Conservation (phyloP, 2,888 invertebrate species). For the Thereva nobilitata region DNA sequence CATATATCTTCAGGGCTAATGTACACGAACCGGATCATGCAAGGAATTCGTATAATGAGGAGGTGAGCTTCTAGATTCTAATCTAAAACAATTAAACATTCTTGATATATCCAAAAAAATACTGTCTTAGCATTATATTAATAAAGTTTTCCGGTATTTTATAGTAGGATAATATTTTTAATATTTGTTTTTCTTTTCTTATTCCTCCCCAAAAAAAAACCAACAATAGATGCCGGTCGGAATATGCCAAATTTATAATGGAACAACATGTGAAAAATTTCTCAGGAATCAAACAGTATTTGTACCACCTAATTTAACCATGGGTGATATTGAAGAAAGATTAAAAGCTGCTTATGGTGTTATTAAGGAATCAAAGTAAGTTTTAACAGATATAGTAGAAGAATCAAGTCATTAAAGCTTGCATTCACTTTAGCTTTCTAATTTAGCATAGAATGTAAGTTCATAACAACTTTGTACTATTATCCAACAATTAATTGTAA, state of each 20-base stretch:
- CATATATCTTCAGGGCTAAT: constrained; percentile 5
- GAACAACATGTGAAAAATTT: constrained; percentile 77
- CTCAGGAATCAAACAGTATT: constrained; percentile 83
- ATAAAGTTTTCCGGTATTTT: no score
- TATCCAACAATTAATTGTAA: no score
- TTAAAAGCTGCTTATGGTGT: constrained; percentile 81
- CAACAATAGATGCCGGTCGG: constrained; percentile 48
- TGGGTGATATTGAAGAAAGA: constrained; percentile 79
- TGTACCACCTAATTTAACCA: constrained; percentile 79
- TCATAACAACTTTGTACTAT: no score
- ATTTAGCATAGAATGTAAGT: constrained; percentile 6
- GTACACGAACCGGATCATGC: constrained; percentile 35
- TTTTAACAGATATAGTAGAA: constrained; percentile 36
- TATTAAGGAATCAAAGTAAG: constrained; percentile 81
- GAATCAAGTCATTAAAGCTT: no score
- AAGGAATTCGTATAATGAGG: constrained; percentile 33
- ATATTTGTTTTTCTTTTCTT: background rate
- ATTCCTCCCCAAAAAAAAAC: constrained; percentile 4
- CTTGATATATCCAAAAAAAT: constrained; percentile 8
- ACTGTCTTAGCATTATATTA: background rate
- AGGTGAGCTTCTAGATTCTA: constrained; percentile 28
- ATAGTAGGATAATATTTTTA: no score
- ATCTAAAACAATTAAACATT: background rate
- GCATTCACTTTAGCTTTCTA: background rate
- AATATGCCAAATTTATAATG: constrained; percentile 79